Conservation (phyloP, 2,888 invertebrate species). For the Drosophila peninsularis region DNA sequence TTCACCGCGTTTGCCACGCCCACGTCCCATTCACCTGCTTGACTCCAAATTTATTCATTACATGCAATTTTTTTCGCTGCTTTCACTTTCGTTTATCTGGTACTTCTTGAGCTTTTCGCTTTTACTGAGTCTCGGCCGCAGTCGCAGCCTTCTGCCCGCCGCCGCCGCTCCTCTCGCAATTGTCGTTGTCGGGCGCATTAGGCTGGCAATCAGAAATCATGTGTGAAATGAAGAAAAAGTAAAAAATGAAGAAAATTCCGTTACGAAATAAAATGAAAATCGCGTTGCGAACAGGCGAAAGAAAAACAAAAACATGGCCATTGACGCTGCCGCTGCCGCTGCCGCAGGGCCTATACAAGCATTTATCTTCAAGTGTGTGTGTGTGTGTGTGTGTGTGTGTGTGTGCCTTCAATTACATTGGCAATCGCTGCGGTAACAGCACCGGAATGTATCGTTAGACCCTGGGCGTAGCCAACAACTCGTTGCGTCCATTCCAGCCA, state of each 20-base stretch:
- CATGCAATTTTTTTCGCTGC: slow-evolving; percentile 74
- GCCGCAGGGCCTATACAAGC: slow-evolving; percentile 47
- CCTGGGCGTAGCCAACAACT: slow-evolving; percentile 41
- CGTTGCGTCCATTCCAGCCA: slow-evolving; percentile 35
- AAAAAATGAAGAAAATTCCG: slow-evolving; percentile 40
- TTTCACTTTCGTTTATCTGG: slow-evolving; percentile 77
- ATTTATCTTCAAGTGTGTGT: slow-evolving; percentile 59
- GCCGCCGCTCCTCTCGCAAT: background rate
- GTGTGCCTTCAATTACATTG: slow-evolving; percentile 68
- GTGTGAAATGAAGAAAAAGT: slow-evolving; percentile 75
- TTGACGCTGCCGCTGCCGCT: slow-evolving; percentile 34
- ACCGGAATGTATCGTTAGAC: slow-evolving; percentile 46
- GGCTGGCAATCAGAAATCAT: slow-evolving; percentile 82
- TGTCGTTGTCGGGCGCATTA: slow-evolving; percentile 63
- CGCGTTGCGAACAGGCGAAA: slow-evolving; percentile 56
- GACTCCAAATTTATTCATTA: slow-evolving; percentile 81
- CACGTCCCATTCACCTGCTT: slow-evolving; percentile 23
- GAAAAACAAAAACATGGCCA: slow-evolving; percentile 47
- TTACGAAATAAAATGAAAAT: slow-evolving; percentile 73
- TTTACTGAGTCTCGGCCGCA: slow-evolving; percentile 39
- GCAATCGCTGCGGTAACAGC: slow-evolving; percentile 71
- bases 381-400: slow-evolving; percentile 7
- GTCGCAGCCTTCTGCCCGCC: background rate
- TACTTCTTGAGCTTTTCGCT: slow-evolving; percentile 53
- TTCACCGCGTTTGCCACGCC: slow-evolving; percentile 64